Base-by-base conservation (phyloP, 1,140 invertebrate species). In the Stegodyphus mimosarum region DNA sequence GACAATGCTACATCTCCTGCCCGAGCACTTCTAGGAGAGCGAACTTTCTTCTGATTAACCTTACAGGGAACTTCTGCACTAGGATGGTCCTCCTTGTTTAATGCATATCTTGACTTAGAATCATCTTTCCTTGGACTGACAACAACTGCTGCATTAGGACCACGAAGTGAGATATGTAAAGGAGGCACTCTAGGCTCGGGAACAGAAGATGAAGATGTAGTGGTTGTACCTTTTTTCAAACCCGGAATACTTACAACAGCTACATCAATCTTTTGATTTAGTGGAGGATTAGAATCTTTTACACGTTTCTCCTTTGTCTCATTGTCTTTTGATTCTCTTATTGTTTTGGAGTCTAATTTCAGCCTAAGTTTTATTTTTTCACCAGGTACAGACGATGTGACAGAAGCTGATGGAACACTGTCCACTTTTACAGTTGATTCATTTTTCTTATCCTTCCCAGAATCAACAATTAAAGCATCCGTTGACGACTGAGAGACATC, bases 101-200 rank as follows among this genome's bases (percentile, higher is more conserved):
- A 48, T 13, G 74, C 71, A 76, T 78, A 51, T 66, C 66, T 86
- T 66, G 74, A 74, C 70, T 84, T 85, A 15, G 75, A 76, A 84
- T 88, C 88, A 66, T 89, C 89, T 83, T 89, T 88, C 55, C 87
- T 87, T 53, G 87, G 80, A 71, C 88, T 89, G 51, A 95, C 95
- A 73, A 97, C 96, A 53, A 97, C 95, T n/a, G 95, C 95, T 15
- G 95, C 94, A 90, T 96, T 96, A 69, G 95, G 92, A 9, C 96
- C 96, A 86, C 95, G 92, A 71, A 97, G 90, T 74, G 95, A 96
- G 88, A 97, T 97, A 89, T 97, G 96, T 88, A 97, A 91, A 4
- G 96, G 96, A 48, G 96, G 96, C 18, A 97, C 96, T 83, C 95
- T 92, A 2, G 94, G 94, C 88, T 96, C 95, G 17, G 79, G 52